Evolutionary conservation across 1,140 invertebrate genomes (phyloP), one percentile per base, ranked within the genome.

Genomic region (Heliothis virescens): DNA sequence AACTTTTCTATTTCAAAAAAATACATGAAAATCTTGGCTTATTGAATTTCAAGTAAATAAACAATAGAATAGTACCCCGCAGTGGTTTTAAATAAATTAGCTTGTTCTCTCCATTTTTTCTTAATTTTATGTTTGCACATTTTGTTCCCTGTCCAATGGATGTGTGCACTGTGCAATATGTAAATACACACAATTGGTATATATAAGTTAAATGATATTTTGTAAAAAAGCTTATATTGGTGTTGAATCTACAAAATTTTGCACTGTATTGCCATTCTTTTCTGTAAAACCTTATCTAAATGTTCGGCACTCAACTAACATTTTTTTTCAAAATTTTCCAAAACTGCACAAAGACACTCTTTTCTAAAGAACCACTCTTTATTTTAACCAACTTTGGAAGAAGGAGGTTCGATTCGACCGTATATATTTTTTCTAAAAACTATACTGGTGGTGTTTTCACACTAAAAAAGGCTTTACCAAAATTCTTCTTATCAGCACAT

Each of bases 121-220:
- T 21, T 50, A 52, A 69, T 69, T n/a, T 63, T n/a, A 65, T 69
- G 48, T 52, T 52, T 69, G 65, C 65, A 69, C 26, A 41, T 41
- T 18, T 21, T 52, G 12, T 50, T 3, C 65, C 65, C 4, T n/a
- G 0, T 26, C 48, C 21, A 3, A 18, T 15, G 26, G 65, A 18
- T 69, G 65, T 69, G 7, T 69, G 65, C 65, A 69, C 48, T 69
- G 7, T 69, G 65, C 65, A 69, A 69, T 67, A 67, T 52, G 65
- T 69, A 53, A 26, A 65, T 65, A 65, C 62, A 48, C 16, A 1
- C 4, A 48, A 16, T 48, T 48, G 15, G 11, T 65, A 10, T 9
- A 3, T 18, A 16, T n/a, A n/a, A n/a, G 18, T 18, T 55, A 55
- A 16, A n/a, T 16, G 13, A 18, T 18, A 57, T 41, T 41, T 41